Percentiles rank a stretch among this genome's conserved stretches.
These are phyloP conservation scores for Aradophagus sp. DNA, from an alignment of 1,140 invertebrate genomes.

Conservation along the genomic window DNA sequence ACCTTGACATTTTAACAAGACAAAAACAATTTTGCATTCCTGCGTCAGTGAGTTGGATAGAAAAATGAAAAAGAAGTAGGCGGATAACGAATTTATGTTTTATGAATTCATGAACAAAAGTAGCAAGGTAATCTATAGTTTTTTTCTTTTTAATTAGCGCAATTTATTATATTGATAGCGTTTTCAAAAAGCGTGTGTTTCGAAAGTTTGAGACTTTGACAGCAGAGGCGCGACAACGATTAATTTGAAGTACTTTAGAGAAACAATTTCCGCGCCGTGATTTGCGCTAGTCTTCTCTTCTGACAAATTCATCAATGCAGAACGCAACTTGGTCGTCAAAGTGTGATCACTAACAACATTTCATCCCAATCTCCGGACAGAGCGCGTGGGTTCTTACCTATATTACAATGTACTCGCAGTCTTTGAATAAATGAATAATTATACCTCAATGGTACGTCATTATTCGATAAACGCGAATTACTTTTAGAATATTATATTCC, in stretches of 20 bases:
- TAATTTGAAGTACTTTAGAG: constrained; percentile 21
- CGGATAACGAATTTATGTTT: too few relatives aligned
- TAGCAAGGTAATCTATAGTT: too few relatives aligned
- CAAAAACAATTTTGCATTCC: too few relatives aligned
- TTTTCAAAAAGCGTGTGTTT: constrained; percentile 11
- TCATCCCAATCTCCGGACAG: constrained; percentile 50
- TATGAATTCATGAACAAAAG: too few relatives aligned
- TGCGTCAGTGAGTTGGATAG: too few relatives aligned
- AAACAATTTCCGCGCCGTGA: constrained; percentile 41
- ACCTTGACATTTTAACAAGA: too few relatives aligned
- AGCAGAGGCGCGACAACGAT: too few relatives aligned
- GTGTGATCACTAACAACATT: constrained; percentile 43
- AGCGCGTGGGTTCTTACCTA: constrained; percentile 6
- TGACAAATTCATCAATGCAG: constrained; percentile 24
- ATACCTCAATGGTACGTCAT: not conserved
- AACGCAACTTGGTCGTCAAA: constrained; percentile 33
- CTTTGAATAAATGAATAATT: constrained; percentile 15
- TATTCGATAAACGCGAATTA: too few relatives aligned
- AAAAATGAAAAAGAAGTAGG: too few relatives aligned
- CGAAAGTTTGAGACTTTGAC: constrained; percentile 1
- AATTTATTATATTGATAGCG: too few relatives aligned
- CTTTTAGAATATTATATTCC: too few relatives aligned
- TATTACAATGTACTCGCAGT: constrained; percentile 17
- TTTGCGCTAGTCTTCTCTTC: constrained; percentile 30
- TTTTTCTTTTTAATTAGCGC: too few relatives aligned